A percentile compares a stretch with the other conserved stretches of the same genome.
phyloP scores from a whole-genome alignment of 2,797 vertebrate genomes.

The Megalops cyprinoides region DNA sequence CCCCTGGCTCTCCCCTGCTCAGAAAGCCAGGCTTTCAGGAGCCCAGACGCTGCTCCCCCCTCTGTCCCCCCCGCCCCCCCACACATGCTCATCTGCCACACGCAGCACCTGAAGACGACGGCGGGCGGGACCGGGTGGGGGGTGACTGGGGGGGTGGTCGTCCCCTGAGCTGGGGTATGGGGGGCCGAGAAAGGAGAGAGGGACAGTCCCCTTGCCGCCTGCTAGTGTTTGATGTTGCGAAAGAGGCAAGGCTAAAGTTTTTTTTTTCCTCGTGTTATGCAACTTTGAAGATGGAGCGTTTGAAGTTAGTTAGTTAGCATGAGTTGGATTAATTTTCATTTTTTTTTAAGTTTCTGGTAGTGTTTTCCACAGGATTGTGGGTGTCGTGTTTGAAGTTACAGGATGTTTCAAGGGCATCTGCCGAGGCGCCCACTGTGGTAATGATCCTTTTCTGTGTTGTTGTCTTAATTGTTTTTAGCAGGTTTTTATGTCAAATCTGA shows the following conservation, averaged over 20 bases:
- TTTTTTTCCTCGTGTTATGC: conserved; percentile 64
- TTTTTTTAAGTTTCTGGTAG: conserved; percentile 61
- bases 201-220: conserved; percentile 66
- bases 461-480: conserved; percentile 29
- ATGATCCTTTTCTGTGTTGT: conserved; percentile 19
- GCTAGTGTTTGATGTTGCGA: conserved; percentile 67
- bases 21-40: conserved; percentile 62
- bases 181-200: conserved; percentile 28
- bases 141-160: background rate
- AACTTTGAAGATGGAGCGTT: conserved; percentile 73
- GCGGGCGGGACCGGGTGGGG: background rate
- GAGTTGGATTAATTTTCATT: conserved; percentile 59
- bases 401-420: conserved; percentile 27
- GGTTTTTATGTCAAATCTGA: conserved; percentile 57
- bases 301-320: conserved; percentile 69
- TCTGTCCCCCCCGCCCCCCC: conserved; percentile 43
- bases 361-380: conserved; percentile 43
- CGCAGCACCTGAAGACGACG: background rate
- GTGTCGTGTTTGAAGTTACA: conserved; percentile 26
- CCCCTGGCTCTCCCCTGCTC: conserved; percentile 67
- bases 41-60: conserved; percentile 37
- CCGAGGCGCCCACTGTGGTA: conserved; percentile 14
- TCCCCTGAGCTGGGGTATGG: background rate
- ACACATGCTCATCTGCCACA: conserved; percentile 23
- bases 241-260: conserved; percentile 45